Evolutionary conservation across 1,140 invertebrate genomes (phyloP), one percentile per base, ranked within the genome.

Genomic region (Apis dorsata): DNA sequence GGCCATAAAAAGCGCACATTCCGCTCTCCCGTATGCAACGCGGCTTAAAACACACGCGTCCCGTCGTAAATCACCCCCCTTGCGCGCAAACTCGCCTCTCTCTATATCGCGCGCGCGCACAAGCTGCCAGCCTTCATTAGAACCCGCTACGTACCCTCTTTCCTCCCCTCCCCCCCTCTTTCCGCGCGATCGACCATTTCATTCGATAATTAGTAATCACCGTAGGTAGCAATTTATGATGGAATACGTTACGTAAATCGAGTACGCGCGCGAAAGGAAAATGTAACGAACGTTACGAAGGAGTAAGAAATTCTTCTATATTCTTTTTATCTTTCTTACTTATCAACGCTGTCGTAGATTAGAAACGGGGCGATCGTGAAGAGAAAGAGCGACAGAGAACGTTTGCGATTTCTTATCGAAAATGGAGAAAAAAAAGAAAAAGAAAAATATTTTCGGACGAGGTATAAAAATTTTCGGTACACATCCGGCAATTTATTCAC

Each of bases 1-100:
- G 75, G 83, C 80, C 88, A 90, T 91, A 91, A 91, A 91, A 91
- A 91, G 88, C 86, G 87, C 89, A 88, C 89, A 91, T 91, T 89
- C 89, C 89, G 79, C 88, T 81, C 81, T 84, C 86, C 73, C 76
- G 85, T 84, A 85, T 84, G 86, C 87, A 88, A 88, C 85, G 34
- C 81, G 81, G 86, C 85, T 86, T 89, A 90, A 90, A 89, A 87
- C 87, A 90, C 88, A 88, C 87, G 83, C 81, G 82, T 79, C 76
- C 83, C 80, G 79, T 90, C 90, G 90, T 91, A 91, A 91, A 91
- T 90, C 90, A 91, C 85, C 84, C 87, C 83, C 72, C 79, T 79
- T 79, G 83, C 83, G 53, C 77, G 86, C 85, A 66, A 66, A 82
- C 78, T 76, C 70, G 70, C 70, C 72, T 62, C 49, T 44, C 49